phyloP scores from a whole-genome alignment of 2,797 vertebrate genomes.

The Lithobates sylvaticus region DNA sequence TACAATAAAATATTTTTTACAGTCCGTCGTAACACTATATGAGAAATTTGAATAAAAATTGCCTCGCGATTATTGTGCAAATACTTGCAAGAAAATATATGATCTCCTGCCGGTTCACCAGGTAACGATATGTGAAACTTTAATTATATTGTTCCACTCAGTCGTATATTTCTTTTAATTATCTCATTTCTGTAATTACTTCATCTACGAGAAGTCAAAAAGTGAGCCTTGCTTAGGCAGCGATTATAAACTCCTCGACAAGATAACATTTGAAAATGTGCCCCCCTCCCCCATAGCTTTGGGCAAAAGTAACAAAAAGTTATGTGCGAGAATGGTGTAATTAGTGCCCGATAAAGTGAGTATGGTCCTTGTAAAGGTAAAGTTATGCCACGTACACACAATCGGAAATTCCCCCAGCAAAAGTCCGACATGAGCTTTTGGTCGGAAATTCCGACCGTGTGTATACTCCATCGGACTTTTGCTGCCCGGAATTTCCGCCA shows the following conservation, averaged over 20 bases:
- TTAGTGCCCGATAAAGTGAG: not conserved
- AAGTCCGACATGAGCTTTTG: no score
- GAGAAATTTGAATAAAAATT: conserved; percentile 61
- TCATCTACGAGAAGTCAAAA: not conserved
- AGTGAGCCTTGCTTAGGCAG: not conserved
- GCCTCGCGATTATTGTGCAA: conserved; percentile 44
- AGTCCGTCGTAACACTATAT: conserved; percentile 52
- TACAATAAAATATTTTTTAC: conserved; percentile 59
- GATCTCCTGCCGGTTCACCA: conserved; percentile 12
- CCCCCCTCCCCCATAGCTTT: no score
- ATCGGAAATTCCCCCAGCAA: no score
- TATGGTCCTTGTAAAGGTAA: no score
- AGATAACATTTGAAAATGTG: not conserved
- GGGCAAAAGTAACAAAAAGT: not conserved
- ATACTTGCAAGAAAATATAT: conserved; percentile 54
- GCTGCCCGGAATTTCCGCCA: no score
- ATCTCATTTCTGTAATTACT: conserved; percentile 28
- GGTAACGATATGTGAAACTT: conserved; percentile 40
- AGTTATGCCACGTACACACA: no score
- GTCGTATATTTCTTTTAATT: conserved; percentile 13
- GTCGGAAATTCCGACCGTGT: no score
- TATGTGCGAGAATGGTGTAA: not conserved
- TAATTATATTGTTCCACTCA: conserved; percentile 28
- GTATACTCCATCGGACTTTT: no score
- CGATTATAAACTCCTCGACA: not conserved